phyloP scores from a whole-genome alignment of 1,140 invertebrate species.

The Panagrolaimus sp. region DNA sequence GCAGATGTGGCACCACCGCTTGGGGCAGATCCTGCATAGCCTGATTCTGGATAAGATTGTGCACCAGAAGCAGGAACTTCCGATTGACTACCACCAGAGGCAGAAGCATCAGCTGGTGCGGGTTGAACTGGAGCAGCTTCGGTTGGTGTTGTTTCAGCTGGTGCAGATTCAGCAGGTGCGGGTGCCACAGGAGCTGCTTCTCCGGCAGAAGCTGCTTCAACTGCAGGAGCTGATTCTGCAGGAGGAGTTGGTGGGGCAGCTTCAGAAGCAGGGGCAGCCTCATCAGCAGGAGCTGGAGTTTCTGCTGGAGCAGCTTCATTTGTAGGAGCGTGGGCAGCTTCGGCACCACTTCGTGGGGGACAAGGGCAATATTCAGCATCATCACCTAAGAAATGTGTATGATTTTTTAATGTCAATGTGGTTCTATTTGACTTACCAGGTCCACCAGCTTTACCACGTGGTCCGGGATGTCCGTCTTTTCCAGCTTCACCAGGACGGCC shows the following conservation, averaged over 20 bases:
- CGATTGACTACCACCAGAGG: not conserved
- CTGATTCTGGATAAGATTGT: not conserved
- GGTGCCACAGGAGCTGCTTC: not conserved
- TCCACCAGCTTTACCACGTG: conserved; percentile 11
- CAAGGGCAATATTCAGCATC: conserved; percentile 38
- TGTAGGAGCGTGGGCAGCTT: conserved; percentile 12
- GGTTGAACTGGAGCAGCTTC: not conserved
- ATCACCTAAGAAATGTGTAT: conserved; percentile 4
- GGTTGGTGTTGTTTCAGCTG: not conserved
- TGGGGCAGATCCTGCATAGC: not conserved
- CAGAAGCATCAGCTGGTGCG: not conserved
- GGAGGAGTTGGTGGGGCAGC: not conserved
- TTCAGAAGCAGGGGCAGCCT: not conserved
- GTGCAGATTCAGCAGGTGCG: not conserved
- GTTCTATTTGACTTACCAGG: conserved; percentile 23
- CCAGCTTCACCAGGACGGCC: conserved; percentile 29
- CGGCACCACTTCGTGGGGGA: conserved; percentile 19
- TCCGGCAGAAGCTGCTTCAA: too few species aligned
- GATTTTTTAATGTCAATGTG: not conserved
- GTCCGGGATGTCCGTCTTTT: conserved; percentile 27
- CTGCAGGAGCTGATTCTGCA: not conserved
- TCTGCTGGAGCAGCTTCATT: not conserved
- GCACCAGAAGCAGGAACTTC: not conserved
- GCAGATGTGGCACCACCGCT: not conserved
- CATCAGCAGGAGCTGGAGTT: not conserved